These are phyloP conservation scores for Psilopsiagon aymara DNA, from an alignment of 2,113 vertebrate genomes.

Conservation along the genomic window DNA sequence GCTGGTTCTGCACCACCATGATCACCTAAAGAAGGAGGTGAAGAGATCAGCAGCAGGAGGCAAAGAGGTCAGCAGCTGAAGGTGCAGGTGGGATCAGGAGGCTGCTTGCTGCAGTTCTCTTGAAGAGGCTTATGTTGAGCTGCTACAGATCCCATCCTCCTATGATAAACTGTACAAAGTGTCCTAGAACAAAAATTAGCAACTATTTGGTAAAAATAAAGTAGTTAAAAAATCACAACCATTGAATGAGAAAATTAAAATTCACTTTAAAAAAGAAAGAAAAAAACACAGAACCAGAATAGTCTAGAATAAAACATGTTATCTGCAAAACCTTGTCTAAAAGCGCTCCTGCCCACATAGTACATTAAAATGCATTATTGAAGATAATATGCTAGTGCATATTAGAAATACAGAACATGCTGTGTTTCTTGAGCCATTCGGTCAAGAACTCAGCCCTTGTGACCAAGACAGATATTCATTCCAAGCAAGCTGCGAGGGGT, in stretches of 20 bases:
- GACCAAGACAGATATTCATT: background rate
- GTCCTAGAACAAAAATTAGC: background rate
- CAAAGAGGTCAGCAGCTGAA: background rate
- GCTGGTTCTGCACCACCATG: background rate
- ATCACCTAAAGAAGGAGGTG: background rate
- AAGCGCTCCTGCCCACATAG: conserved; percentile 21
- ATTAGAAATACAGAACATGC: background rate
- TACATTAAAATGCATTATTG: conserved; percentile 41
- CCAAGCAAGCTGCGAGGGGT: background rate
- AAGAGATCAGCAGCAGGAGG: background rate
- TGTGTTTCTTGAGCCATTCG: background rate
- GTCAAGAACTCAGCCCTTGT: background rate
- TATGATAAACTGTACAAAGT: background rate
- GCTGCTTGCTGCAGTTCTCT: background rate
- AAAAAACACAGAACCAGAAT: background rate
- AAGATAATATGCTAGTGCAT: background rate
- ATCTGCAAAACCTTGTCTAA: conserved; percentile 9
- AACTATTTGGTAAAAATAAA: background rate
- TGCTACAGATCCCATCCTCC: background rate
- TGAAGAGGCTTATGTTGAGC: background rate
- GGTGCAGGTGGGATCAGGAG: background rate
- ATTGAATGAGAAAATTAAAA: conserved; percentile 3
- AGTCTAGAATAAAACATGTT: conserved; percentile 17
- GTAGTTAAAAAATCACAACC: background rate
- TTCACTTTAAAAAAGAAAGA: background rate